These are phyloP conservation scores for Auanema sp. DNA, from an alignment of 2,888 invertebrate genomes.

Conservation along the genomic window DNA sequence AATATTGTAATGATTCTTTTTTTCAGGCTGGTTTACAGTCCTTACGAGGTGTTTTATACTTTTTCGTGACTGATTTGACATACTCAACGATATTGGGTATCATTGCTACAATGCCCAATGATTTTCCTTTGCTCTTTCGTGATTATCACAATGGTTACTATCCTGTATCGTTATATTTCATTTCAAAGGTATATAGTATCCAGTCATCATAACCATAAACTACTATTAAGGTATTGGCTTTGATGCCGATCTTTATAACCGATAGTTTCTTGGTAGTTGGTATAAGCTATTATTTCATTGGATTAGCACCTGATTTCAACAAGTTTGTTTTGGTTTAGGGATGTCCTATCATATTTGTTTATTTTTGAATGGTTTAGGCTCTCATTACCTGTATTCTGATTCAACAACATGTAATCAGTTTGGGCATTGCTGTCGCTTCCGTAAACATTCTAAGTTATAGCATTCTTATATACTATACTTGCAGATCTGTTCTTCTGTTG, in stretches of 20 bases:
- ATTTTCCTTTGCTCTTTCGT: slow-evolving; percentile 84
- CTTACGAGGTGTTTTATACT: slow-evolving; percentile 86
- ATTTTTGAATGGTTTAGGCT: slow-evolving; percentile 31
- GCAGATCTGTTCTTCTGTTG: slow-evolving; percentile 45
- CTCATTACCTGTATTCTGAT: slow-evolving; percentile 47
- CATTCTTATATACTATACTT: neutral
- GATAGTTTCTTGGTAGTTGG: slow-evolving; percentile 82
- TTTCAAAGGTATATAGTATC: slow-evolving; percentile 39
- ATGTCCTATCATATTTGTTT: slow-evolving; percentile 4
- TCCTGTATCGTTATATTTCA: slow-evolving; percentile 68
- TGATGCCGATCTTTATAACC: slow-evolving; percentile 78
- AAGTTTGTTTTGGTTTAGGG: slow-evolving; percentile 11
- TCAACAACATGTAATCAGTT: slow-evolving; percentile 48
- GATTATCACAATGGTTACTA: slow-evolving; percentile 90
- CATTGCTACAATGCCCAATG: slow-evolving; percentile 83
- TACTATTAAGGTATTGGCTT: slow-evolving; percentile 28
- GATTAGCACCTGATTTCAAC: slow-evolving; percentile 25
- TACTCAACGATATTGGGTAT: slow-evolving; percentile 89
- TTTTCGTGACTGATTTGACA: slow-evolving; percentile 87
- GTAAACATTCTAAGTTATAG: neutral
- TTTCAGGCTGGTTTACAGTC: slow-evolving; percentile 93
- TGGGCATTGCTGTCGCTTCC: slow-evolving; percentile 34
- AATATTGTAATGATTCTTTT: slow-evolving; percentile 63
- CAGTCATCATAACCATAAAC: neutral
- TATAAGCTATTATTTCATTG: slow-evolving; percentile 83